Evolutionary conservation across 2,888 invertebrate genomes (phyloP).

Genomic region (Scotopteryx bipunctaria): DNA sequence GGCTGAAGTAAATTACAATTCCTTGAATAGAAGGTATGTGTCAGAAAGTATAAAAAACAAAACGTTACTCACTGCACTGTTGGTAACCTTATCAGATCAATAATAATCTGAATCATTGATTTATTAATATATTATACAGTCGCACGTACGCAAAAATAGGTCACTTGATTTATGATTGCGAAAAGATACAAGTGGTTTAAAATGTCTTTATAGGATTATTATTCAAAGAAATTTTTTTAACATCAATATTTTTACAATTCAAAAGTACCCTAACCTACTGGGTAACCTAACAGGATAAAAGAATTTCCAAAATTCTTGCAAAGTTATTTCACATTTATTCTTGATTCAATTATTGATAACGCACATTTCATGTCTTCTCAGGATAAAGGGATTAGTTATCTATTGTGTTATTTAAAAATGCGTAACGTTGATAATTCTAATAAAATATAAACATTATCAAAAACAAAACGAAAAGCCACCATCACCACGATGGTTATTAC

Average conservation of each 20-base stretch:
- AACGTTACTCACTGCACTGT: conserved; percentile 17
- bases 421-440: not conserved
- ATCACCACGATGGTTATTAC: not conserved
- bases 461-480: too few relatives aligned
- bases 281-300: too few relatives aligned
- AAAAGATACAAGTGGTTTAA: too few relatives aligned
- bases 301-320: too few relatives aligned
- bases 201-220: too few relatives aligned
- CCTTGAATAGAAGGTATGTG: conserved; percentile 1
- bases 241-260: too few relatives aligned
- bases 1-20: not conserved
- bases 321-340: not conserved
- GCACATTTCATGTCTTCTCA: not conserved
- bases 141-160: conserved; percentile 30
- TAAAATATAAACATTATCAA: too few relatives aligned
- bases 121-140: conserved; percentile 17
- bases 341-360: not conserved
- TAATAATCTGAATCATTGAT: conserved; percentile 32
- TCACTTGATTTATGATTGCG: conserved; percentile 2
- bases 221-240: too few relatives aligned
- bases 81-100: conserved; percentile 25
- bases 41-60: conserved; percentile 18
- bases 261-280: too few relatives aligned
- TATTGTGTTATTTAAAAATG: not conserved
- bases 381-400: not conserved